These are phyloP conservation scores for Crepidodera aurea DNA, from an alignment of 2,888 invertebrate species.

Conservation along the genomic window DNA sequence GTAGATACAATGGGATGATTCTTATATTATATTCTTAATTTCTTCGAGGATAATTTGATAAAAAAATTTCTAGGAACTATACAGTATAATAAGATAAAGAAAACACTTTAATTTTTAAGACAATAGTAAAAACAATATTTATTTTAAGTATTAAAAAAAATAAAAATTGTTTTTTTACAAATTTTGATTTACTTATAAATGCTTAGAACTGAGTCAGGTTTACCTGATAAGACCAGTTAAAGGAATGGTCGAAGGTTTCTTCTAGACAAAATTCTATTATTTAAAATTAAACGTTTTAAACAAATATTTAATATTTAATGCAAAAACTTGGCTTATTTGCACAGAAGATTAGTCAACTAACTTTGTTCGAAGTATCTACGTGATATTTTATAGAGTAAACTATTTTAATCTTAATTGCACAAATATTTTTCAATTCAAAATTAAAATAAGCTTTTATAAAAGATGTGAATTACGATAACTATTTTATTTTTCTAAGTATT, in stretches of 20 bases:
- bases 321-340: not conserved
- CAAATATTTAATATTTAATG: not conserved
- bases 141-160: no score
- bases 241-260: no score
- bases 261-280: not conserved
- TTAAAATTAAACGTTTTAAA: not conserved
- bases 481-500: not conserved
- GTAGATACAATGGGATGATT: not conserved
- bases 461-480: not conserved
- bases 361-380: not conserved
- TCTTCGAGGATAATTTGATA: not conserved
- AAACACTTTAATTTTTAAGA: no score
- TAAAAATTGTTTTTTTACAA: no score
- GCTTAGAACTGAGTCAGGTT: no score
- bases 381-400: not conserved
- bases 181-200: no score
- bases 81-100: no score
- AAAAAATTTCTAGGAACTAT: no score
- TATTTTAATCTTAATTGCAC: not conserved
- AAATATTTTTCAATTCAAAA: not conserved
- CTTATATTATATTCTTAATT: not conserved
- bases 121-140: no score
- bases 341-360: conserved; percentile 1
- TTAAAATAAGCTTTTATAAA: not conserved
- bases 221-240: no score